Base-by-base conservation (phyloP, 2,797 vertebrate species). In the Sebastes kiyomatsui region DNA sequence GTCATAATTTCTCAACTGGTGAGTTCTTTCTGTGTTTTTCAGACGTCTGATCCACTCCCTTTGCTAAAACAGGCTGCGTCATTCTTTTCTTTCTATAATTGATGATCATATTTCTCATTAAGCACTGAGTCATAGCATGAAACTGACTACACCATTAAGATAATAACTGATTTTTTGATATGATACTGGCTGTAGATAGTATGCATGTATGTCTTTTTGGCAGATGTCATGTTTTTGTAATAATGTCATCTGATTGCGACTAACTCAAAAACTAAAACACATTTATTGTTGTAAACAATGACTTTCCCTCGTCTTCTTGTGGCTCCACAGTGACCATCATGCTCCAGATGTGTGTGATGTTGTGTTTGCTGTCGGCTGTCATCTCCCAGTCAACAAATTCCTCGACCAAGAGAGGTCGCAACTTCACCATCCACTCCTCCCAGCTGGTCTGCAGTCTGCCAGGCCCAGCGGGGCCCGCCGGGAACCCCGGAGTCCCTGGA, bases 381-480 rank as follows among this genome's bases (percentile, higher is more conserved):
- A 81, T 96, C 14, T 94, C 95, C 69, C 95, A 97, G 38, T 90
- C 88, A 80, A 88, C 79, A 69, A 90, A 73, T 82, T 85, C 83
- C 6, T 67, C 75, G 28, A 58, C 54, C 85, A 96, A 91, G 95
- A 98, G 67, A 84, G 93, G 89, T 55, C 92, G 67, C 27, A 95
- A 95, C 87, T 84, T 95, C 75, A 95, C 94, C 22, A 84, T 95
- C 33, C 95, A 96, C 23, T 93, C 96, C 64, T 96, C 97, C 28
- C 96, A 97, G 90, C 91, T 99, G n/a, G 89, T 96, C 0, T 99
- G 98, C 90, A 98, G 97, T 87, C 85, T 98, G 23, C 97, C 98
- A 0, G 98, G 99, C 0, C 97, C 98, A 49, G 93, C 89, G 0
- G 98, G 98, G 2, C 96, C 97, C 2, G 95, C 95, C 0, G 98